A percentile compares a stretch with the other conserved stretches of the same genome.
These are phyloP conservation scores for Buceros bicornis DNA, from an alignment of 2,797 vertebrate genomes.

Conservation along the genomic window DNA sequence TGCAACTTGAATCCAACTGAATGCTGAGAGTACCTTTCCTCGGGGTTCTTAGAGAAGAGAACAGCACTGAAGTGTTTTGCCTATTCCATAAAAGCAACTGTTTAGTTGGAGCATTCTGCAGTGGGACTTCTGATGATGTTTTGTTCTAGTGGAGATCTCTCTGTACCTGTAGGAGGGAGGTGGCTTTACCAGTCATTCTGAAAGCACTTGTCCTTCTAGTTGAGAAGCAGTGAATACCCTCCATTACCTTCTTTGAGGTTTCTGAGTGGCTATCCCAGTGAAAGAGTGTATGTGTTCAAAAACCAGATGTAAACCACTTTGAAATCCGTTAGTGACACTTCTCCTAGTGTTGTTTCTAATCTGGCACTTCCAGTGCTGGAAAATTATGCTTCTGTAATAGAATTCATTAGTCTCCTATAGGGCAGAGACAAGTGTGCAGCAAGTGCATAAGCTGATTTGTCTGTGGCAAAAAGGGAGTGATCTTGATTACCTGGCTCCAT, in stretches of 20 bases:
- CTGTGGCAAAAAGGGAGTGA: neutral
- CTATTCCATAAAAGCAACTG: neutral
- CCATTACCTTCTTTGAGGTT: neutral
- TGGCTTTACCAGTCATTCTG: neutral
- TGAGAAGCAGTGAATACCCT: neutral
- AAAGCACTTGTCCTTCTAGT: neutral
- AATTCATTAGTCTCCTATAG: neutral
- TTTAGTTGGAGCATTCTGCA: constrained; percentile 44
- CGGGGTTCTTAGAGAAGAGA: neutral
- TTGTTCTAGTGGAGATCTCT: constrained; percentile 24
- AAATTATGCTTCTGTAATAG: neutral
- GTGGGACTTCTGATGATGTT: neutral
- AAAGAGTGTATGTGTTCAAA: neutral
- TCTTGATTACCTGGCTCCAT: neutral
- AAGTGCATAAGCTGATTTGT: neutral
- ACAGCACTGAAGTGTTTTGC: neutral
- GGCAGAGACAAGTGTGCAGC: neutral
- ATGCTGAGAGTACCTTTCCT: neutral
- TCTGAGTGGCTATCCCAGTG: neutral
- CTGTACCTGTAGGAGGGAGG: neutral
- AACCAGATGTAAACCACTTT: neutral
- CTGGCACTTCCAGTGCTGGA: neutral
- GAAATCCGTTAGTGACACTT: neutral
- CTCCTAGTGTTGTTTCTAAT: neutral
- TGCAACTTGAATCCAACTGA: neutral